Evolutionary conservation across 1,140 invertebrate species (phyloP), one percentile per base, ranked within the genome.

Genomic region (Bombus confusus): DNA sequence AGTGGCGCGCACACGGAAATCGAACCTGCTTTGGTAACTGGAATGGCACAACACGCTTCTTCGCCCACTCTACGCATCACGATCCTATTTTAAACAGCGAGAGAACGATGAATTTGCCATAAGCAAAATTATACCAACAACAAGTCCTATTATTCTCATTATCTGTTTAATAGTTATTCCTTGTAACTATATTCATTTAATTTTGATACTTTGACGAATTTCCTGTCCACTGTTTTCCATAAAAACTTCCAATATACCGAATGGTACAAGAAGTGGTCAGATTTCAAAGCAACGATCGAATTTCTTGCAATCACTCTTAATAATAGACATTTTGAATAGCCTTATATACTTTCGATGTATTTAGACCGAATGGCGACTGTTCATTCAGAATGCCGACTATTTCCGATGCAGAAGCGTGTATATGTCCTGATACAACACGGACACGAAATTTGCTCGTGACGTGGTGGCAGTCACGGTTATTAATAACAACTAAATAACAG

Each of bases 401-500:
- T 89, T 89, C 88, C 87, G 74, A 68, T 66, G 18, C 28, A n/a
- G 5, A 37, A 18, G 18, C 22, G 13, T 59, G 41, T n/a, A 9
- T 52, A n/a, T 12, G 10, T 39, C n/a, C 18, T 47, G 66, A 47
- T 3, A 34, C 47, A 39, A 43, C 75, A 66, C 75, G 28, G 39
- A 31, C 3, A 78, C 28, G 37, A 78, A 78, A 64, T 78, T 39
- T 34, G 25, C 57, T n/a, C 28, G 62, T 59, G 79, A 79, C 47
- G 62, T 47, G 47, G 47, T 71, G 78, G 69, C 68, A 72, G 79
- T 87, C 64, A 71, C 31, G 79, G 31, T 79, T 90, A 89, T 87
- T 90, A 90, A 90, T 90, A 78, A 81, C 81, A 47, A 64, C 81
- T 73, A 82, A 81, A 89, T 89, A 76, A 79, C 77, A 85, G 47